Evolutionary conservation across 2,888 invertebrate genomes (phyloP).

Genomic region (Orthonychiurus folsomi): DNA sequence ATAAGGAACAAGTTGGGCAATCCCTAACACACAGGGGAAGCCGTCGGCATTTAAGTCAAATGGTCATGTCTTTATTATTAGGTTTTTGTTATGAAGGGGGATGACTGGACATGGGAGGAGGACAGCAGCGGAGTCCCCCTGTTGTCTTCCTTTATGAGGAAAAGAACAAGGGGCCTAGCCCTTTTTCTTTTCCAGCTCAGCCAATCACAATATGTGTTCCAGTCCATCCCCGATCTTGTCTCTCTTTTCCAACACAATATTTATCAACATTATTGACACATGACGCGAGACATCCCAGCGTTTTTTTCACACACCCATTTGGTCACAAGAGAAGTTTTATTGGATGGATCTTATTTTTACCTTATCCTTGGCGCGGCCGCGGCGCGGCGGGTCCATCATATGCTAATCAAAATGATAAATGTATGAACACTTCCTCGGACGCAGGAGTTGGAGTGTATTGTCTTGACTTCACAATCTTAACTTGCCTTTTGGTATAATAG

Average conservation of each 20-base stretch:
- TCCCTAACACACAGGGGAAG: neutral
- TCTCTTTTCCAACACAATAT: constrained; percentile 16
- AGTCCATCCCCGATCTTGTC: constrained; percentile 3
- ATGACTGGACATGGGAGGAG: neutral
- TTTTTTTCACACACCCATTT: neutral
- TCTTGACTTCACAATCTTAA: no score
- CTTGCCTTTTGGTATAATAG: no score
- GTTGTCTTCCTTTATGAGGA: neutral
- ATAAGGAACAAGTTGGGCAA: neutral
- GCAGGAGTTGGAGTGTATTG: no score
- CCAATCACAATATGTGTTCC: neutral
- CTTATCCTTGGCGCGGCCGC: no score
- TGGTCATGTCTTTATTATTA: neutral
- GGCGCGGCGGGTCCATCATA: constrained; percentile 3
- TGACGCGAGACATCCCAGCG: constrained; percentile 21
- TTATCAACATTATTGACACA: constrained; percentile 24
- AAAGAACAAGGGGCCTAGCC: neutral
- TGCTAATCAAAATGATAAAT: constrained; percentile 22
- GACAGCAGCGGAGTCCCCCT: neutral
- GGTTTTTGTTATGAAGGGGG: neutral
- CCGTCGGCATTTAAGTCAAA: neutral
- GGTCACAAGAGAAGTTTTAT: constrained; percentile 17
- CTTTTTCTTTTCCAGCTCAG: neutral
- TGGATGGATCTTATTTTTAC: constrained; percentile 6
- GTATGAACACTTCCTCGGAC: neutral